Conservation (phyloP, 2,113 vertebrate genomes). For the Neomonachus schauinslandi region DNA sequence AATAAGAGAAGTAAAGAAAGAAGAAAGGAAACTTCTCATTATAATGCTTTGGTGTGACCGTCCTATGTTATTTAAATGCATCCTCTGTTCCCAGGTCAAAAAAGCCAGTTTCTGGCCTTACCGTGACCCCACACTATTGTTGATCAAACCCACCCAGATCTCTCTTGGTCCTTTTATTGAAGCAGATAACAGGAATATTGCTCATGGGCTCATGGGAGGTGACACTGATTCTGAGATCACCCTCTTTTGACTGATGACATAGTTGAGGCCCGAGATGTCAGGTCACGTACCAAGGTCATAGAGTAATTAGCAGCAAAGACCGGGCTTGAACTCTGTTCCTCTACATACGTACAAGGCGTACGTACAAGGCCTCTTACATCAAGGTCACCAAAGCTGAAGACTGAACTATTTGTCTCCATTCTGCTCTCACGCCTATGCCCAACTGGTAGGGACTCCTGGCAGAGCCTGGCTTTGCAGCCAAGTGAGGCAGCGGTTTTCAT, state of each 20-base stretch:
- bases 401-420: not conserved
- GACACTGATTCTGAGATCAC: not conserved
- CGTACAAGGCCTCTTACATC: not conserved
- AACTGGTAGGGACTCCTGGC: not conserved
- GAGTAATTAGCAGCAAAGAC: not conserved
- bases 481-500: not conserved
- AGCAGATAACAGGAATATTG: not conserved
- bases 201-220: not conserved
- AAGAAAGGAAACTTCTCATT: conserved; percentile 72
- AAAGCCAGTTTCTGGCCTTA: not conserved
- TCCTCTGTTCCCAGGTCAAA: not conserved
- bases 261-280: not conserved
- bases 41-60: not conserved
- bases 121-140: not conserved
- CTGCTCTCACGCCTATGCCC: not conserved
- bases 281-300: not conserved
- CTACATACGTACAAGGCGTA: too few relatives aligned
- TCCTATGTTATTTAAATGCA: not conserved
- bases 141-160: not conserved
- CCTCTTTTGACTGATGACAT: not conserved
- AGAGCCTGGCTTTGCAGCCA: not conserved
- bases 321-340: not conserved
- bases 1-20: conserved; percentile 54
- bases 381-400: conserved; percentile 12
- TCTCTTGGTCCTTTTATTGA: not conserved